A percentile compares a stretch with the other conserved stretches of the same genome.
These are phyloP conservation scores for Salvelinus sp. DNA, from an alignment of 2,113 vertebrate species.

Conservation along the genomic window DNA sequence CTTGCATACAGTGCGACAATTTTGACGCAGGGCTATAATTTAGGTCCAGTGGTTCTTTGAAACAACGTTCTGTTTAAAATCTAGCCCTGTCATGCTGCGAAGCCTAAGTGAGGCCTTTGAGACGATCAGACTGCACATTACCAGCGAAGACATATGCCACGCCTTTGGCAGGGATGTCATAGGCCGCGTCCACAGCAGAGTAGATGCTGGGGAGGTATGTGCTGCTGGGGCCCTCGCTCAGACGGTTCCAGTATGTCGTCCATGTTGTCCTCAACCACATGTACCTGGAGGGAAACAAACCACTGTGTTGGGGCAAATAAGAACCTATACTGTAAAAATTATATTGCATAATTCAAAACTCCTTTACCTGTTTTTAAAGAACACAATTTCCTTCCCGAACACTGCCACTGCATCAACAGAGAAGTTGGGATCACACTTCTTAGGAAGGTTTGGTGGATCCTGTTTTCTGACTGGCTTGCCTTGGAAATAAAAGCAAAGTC, in stretches of 20 bases:
- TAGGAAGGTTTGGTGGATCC: constrained; percentile 15
- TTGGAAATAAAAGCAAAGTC: constrained; percentile 26
- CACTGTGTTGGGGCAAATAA: background rate
- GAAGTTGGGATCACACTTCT: constrained; percentile 59
- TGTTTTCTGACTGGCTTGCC: constrained; percentile 47
- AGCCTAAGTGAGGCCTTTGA: constrained; percentile 1
- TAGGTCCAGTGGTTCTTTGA: constrained; percentile 6
- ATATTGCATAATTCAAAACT: too few relatives aligned
- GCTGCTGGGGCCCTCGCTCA: constrained; percentile 51
- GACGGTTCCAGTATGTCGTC: constrained; percentile 50
- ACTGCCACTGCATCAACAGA: constrained; percentile 66
- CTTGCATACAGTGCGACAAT: constrained; percentile 49
- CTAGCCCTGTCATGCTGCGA: constrained; percentile 55
- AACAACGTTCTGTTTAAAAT: constrained; percentile 36
- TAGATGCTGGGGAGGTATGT: constrained; percentile 53
- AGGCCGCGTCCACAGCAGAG: constrained; percentile 61
- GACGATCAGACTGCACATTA: constrained; percentile 40
- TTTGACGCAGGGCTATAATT: constrained; percentile 58
- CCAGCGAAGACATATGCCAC: constrained; percentile 65
- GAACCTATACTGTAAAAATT: too few relatives aligned
- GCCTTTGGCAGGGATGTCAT: constrained; percentile 64
- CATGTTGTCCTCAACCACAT: constrained; percentile 63
- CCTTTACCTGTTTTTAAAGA: constrained; percentile 67
- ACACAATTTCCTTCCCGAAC: constrained; percentile 60
- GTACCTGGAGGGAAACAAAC: constrained; percentile 37